Base-by-base conservation (phyloP, 2,888 invertebrate species). In the Plebejus melissa region DNA sequence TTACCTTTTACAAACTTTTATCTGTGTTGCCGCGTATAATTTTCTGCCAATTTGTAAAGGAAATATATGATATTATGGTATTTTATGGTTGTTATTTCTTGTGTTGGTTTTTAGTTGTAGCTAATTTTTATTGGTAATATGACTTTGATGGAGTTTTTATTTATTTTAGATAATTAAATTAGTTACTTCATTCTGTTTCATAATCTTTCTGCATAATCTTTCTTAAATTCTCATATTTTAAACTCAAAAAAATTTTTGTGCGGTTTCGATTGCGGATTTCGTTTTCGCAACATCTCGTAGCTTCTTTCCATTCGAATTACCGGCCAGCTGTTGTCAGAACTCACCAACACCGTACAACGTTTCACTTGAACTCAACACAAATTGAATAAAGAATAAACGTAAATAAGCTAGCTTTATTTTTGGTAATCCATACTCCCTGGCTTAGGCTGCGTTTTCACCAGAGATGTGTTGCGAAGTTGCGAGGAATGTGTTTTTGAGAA, bases 1-100 rank as follows among this genome's bases (percentile, higher is more conserved):
- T 71, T 50, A 7, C 28, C 46, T 46, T 72, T 72, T 36, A 65
- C 32, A 22, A 22, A 65, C 57, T 54, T 75, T 75, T 75, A 75
- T 75, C 57, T 57, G 54, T 41, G 60, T 36, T 41, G 69, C 13
- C 13, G 38, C n/a, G 28, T 69, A 69, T 69, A 38, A 28, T 32
- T 36, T 22, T 71, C 71, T 65, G 65, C 11, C 65, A 65, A 46
- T 71, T 71, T 71, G 28, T 46, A 7, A 71, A 71, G 28, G 22
- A 46, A 36, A 28, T 22, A 60, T 13, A 13, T 65, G 65, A 65
- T 65, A 65, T 28, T 65, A 65, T 46, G 41, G n/a, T 4, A 41
- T 38, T 54, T 54, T 54, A 16, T 54, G 54, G 54, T 54, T 54
- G n/a, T 41, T n/a, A 16, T 70, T 70, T 36, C 38, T 16, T 32